Evolutionary conservation across 2,113 vertebrate genomes (phyloP), one percentile per base, ranked within the genome.

Genomic region (Acrocephalus arundinaceus): DNA sequence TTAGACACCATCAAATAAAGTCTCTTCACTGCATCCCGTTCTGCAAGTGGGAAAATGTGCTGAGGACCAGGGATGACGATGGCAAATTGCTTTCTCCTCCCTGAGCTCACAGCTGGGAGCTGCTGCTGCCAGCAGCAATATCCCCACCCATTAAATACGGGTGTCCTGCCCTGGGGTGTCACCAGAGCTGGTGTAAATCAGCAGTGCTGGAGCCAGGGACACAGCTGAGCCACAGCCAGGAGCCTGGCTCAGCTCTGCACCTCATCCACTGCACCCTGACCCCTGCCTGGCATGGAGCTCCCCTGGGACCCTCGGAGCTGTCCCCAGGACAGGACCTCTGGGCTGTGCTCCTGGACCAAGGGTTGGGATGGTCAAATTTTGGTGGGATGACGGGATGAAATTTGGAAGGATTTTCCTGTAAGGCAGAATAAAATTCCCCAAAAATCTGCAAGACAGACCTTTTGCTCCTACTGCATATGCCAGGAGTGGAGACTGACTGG

Each of bases 51-150:
- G 61, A 33, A 24, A 66, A 46, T 17, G 18, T 9, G 0, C 63
- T 30, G 43, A 28, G 61, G 19, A 41, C 13, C 1, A 0, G 20
- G 10, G 35, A 65, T 2, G 1, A 59, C 0, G 2, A 66, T 4
- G 8, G 67, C 54, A 81, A 54, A 81, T 45, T 5, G n/a, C 37
- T 74, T 65, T 77, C 33, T 51, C 31, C 48, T 51, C n/a, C 41
- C 51, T 14, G 10, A 51, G 48, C 63, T 83, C 54, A 33, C 2
- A 4, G 79, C 46, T 74, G 61, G n/a, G 70, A 90, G 89, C 43
- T 31, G 14, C 87, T 74, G 61, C 55, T 66, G 76, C 59, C 4
- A 6, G 73, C 70, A 43, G 54, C 6, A 2, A 7, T 16, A 11
- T 25, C 62, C 41, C 20, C 7, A 3, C 2, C 33, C 16, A 12